These are phyloP conservation scores for Megalops cyprinoides DNA, from an alignment of 2,797 vertebrate genomes.

Conservation along the genomic window DNA sequence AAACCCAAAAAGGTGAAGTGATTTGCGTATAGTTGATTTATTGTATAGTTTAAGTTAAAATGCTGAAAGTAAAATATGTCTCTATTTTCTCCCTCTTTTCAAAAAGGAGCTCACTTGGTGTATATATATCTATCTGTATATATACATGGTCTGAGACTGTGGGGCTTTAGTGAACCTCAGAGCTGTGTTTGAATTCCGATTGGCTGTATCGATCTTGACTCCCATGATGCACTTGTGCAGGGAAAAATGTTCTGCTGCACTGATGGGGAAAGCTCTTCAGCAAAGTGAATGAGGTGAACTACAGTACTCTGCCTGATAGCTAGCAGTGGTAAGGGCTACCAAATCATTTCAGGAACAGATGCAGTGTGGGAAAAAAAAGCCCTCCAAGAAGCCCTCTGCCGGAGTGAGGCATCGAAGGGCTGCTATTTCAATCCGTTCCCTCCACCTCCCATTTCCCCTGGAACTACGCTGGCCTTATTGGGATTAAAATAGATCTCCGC, in stretches of 20 bases:
- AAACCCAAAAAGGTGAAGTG: background rate
- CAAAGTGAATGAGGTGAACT: slow-evolving; percentile 53
- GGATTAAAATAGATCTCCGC: slow-evolving; percentile 27
- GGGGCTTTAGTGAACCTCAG: slow-evolving; percentile 32
- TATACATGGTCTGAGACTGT: background rate
- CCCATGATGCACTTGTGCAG: slow-evolving; percentile 48
- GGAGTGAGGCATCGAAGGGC: background rate
- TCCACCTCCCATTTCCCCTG: background rate
- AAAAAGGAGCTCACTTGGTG: slow-evolving; percentile 24
- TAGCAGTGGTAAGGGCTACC: background rate
- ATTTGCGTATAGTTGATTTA: background rate
- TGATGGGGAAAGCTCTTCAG: slow-evolving; percentile 50
- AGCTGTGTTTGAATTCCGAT: slow-evolving; percentile 51
- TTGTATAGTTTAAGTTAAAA: background rate
- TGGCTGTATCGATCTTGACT: slow-evolving; percentile 52
- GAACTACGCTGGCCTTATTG: slow-evolving; percentile 3
- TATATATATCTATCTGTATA: slow-evolving; percentile 17
- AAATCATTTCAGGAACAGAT: background rate
- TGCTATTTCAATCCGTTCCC: background rate
- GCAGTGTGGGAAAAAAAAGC: slow-evolving; percentile 8
- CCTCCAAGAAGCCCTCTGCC: background rate
- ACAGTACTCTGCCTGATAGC: background rate
- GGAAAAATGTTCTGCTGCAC: background rate
- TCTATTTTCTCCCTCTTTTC: background rate
- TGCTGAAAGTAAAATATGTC: background rate